Evolutionary conservation across 2,113 vertebrate genomes (phyloP).

Genomic region (Percina caprodes): DNA sequence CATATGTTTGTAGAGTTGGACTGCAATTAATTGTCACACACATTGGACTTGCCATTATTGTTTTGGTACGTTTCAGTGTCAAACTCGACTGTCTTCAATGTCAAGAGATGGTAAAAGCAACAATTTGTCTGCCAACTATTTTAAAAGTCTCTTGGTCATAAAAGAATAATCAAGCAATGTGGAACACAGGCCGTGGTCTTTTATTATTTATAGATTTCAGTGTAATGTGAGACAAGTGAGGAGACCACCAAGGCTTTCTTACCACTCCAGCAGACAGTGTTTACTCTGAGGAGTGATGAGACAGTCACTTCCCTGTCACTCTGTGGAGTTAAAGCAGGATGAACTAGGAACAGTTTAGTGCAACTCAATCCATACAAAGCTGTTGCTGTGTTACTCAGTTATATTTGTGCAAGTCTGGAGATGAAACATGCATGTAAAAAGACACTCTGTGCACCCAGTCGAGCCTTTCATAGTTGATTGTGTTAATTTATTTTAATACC

Average conservation of each 20-base stretch:
- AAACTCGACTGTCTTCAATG: constrained; percentile 21
- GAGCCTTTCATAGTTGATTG: constrained; percentile 67
- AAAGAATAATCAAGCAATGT: not conserved
- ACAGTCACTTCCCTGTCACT: constrained; percentile 27
- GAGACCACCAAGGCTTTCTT: constrained; percentile 11
- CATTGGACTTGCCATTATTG: constrained; percentile 19
- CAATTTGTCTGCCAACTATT: constrained; percentile 15
- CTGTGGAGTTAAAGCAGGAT: not conserved
- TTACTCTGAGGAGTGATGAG: constrained; percentile 32
- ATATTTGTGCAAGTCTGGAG: constrained; percentile 56
- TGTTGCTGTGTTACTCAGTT: constrained; percentile 42
- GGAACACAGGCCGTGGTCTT: not conserved
- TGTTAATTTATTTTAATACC: constrained; percentile 82
- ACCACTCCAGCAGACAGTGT: constrained; percentile 36
- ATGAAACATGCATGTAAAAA: constrained; percentile 62
- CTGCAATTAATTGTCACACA: constrained; percentile 38
- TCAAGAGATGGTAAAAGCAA: constrained; percentile 38
- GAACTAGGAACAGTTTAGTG: constrained; percentile 19
- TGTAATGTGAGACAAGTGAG: constrained; percentile 20
- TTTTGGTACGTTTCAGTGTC: constrained; percentile 36
- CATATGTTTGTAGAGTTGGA: constrained; percentile 54
- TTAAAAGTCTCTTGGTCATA: constrained; percentile 36
- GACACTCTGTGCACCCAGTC: constrained; percentile 49
- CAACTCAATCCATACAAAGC: constrained; percentile 28
- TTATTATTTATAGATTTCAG: constrained; percentile 9